Base-by-base conservation (phyloP, 2,113 vertebrate species). In the Abramis brama region DNA sequence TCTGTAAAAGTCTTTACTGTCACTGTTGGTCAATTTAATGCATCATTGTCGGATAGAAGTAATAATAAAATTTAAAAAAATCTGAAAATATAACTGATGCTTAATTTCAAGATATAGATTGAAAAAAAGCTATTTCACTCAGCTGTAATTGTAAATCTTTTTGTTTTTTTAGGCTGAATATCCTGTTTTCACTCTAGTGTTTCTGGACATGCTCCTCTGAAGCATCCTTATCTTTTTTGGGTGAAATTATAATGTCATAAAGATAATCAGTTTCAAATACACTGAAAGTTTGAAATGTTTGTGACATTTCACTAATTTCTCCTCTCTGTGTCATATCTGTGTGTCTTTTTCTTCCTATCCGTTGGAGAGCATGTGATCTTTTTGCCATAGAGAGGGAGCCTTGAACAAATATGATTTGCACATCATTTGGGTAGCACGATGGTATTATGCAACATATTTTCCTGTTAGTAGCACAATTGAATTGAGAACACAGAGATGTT, bases 381-480 rank as follows among this genome's bases (percentile, higher is more conserved):
- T 45, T 21, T 57, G 78, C 50, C 17, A 43, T 59, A 27, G 47
- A 17, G 71, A 15, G 60, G 60, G 60, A 55, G 43, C 39, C 79
- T 82, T 86, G 80, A 83, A 88, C 62, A 88, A 88, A 88, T 84
- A 80, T 62, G 74, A 86, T 88, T 86, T 88, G 85, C 87, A 84
- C 81, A 88, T 86, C 45, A 80, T 88, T 86, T 80, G 80, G 43
- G 64, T 86, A 86, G 85, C 81, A 50, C 81, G 62, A 27, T 86
- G 77, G 74, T 70, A 75, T 88, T 86, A 83, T 84, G 66, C 78
- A 79, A 74, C 52, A 68, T 52, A 74, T 75, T 84, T 86, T 55
- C 74, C 85, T 75, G 80, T 82, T 84, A 74, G 52, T 75, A 76
- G 70, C 73, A 62, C 87, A 80, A 84, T 84, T 64, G 75, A 88